These are phyloP conservation scores for Andrena bucephala DNA, from an alignment of 2,888 invertebrate genomes.

Conservation along the genomic window DNA sequence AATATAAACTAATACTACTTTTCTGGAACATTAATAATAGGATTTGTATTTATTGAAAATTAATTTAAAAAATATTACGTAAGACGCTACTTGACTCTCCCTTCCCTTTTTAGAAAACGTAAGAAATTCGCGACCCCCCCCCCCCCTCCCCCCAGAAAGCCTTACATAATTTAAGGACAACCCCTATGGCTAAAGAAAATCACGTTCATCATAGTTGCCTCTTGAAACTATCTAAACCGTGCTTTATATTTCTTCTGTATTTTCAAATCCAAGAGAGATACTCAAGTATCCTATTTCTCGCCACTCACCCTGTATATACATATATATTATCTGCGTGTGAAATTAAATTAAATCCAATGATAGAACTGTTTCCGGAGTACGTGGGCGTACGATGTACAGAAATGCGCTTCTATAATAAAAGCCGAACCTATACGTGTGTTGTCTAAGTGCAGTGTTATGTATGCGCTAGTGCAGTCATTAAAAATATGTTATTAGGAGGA, in stretches of 20 bases:
- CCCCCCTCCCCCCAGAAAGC: too few species aligned
- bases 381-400: constrained; percentile 17
- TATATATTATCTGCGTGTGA: not conserved
- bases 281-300: not conserved
- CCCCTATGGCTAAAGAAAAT: not conserved
- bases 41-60: too few species aligned
- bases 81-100: too few species aligned
- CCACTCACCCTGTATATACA: not conserved
- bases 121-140: too few species aligned
- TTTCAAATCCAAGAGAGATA: not conserved
- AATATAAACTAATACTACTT: too few species aligned
- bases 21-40: too few species aligned
- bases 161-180: too few species aligned
- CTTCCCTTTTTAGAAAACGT: too few species aligned
- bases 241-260: not conserved
- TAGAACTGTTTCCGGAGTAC: constrained; percentile 52
- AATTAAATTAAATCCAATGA: not conserved
- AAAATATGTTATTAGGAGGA: constrained; percentile 76
- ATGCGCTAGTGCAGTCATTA: constrained; percentile 58
- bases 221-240: not conserved
- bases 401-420: constrained; percentile 35
- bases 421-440: constrained; percentile 48
- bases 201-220: not conserved
- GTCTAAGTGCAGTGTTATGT: constrained; percentile 54
- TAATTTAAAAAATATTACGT: too few species aligned